phyloP scores from a whole-genome alignment of 2,113 vertebrate species.

The Nycticorax nycticorax region DNA sequence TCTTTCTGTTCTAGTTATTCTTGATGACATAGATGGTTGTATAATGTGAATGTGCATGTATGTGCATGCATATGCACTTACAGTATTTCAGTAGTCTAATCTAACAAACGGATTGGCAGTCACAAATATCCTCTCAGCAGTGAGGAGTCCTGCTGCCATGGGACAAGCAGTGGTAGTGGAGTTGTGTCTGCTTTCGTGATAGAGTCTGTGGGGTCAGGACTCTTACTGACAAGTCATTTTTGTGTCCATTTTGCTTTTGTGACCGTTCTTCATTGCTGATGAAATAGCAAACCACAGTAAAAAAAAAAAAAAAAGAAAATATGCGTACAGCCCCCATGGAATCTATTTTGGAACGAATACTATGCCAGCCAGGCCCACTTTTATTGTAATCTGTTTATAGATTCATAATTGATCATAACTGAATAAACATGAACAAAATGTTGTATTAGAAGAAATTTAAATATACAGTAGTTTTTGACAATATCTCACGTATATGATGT shows the following conservation, averaged over 20 bases:
- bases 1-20: background rate
- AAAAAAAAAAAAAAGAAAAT: background rate
- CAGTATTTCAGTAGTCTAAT: background rate
- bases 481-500: background rate
- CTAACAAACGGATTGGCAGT: background rate
- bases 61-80: background rate
- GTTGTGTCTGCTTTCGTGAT: background rate
- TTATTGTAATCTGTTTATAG: constrained; percentile 10
- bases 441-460: constrained; percentile 12
- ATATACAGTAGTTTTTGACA: background rate
- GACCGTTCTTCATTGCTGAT: background rate
- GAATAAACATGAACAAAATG: constrained; percentile 25
- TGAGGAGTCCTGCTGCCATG: background rate
- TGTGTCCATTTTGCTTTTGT: background rate
- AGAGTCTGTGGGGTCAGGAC: background rate
- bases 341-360: background rate
- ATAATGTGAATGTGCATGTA: background rate
- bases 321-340: background rate
- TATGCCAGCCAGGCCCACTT: background rate
- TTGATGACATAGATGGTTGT: background rate
- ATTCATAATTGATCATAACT: constrained; percentile 24
- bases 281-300: background rate
- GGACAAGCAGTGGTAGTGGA: background rate
- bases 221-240: background rate
- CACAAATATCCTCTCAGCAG: background rate